Evolutionary conservation across 2,888 invertebrate species (phyloP).

Genomic region (Cyaniris semiargus): DNA sequence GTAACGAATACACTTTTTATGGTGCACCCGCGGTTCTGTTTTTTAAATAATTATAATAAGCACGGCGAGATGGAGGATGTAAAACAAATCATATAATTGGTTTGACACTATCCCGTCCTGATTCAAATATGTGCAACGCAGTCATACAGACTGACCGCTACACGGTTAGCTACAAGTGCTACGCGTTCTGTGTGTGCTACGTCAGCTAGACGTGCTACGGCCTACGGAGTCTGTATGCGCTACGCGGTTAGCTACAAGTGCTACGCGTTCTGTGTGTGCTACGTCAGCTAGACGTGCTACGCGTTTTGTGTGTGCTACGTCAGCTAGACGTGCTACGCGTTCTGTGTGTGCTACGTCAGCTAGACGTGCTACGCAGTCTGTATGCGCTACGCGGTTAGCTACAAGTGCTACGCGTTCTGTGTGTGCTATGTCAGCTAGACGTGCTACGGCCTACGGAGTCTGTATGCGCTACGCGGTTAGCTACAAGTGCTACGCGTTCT

Average conservation of each 20-base stretch:
- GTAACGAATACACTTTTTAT: conserved; percentile 24
- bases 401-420: neutral
- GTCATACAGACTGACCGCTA: no score
- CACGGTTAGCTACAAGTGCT: neutral
- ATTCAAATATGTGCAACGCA: neutral
- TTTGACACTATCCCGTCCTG: neutral
- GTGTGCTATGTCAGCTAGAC: neutral
- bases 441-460: neutral
- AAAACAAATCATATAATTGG: neutral
- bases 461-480: neutral
- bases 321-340: neutral
- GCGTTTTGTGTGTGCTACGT: no score
- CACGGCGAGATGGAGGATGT: neutral
- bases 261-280: no score
- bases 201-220: neutral
- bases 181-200: neutral
- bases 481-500: neutral
- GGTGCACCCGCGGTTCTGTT: neutral
- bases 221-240: neutral
- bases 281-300: no score
- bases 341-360: neutral
- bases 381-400: neutral
- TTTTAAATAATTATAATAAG: neutral
- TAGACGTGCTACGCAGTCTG: neutral
- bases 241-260: neutral